Conservation (phyloP, 2,797 vertebrate species). For the Nannoperca obscura region DNA sequence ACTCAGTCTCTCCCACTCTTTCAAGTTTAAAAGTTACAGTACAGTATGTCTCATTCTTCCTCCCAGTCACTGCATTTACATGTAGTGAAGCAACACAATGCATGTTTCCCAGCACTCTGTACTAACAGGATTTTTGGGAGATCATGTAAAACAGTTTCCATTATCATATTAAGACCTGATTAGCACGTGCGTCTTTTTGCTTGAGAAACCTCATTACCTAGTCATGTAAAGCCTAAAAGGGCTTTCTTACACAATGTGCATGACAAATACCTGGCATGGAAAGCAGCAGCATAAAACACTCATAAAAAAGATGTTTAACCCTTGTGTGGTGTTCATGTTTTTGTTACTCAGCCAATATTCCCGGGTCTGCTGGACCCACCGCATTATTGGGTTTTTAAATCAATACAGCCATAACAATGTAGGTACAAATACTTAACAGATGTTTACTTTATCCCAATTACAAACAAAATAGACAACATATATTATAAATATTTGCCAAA, state of each 20-base stretch:
- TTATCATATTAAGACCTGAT: background rate
- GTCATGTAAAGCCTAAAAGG: background rate
- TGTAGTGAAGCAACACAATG: background rate
- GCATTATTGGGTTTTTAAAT: too few relatives aligned
- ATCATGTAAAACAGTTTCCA: background rate
- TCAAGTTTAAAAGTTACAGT: background rate
- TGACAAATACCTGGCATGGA: background rate
- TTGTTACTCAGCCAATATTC: too few relatives aligned
- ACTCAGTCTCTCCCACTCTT: conserved; percentile 3
- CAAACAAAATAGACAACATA: too few relatives aligned
- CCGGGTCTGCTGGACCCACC: too few relatives aligned
- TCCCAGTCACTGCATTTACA: background rate
- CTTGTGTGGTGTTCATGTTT: too few relatives aligned
- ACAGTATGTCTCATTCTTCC: background rate
- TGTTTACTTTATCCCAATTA: too few relatives aligned
- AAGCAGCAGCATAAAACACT: too few relatives aligned
- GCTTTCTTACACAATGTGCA: background rate
- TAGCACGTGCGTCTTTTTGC: background rate
- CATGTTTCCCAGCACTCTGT: background rate
- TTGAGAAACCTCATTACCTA: background rate
- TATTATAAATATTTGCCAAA: too few relatives aligned
- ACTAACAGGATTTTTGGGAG: background rate
- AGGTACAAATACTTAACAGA: too few relatives aligned
- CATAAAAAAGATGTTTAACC: too few relatives aligned
- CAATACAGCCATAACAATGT: too few relatives aligned